Evolutionary conservation across 1,140 invertebrate species (phyloP).

Genomic region (Akabosia matsudoensis): DNA sequence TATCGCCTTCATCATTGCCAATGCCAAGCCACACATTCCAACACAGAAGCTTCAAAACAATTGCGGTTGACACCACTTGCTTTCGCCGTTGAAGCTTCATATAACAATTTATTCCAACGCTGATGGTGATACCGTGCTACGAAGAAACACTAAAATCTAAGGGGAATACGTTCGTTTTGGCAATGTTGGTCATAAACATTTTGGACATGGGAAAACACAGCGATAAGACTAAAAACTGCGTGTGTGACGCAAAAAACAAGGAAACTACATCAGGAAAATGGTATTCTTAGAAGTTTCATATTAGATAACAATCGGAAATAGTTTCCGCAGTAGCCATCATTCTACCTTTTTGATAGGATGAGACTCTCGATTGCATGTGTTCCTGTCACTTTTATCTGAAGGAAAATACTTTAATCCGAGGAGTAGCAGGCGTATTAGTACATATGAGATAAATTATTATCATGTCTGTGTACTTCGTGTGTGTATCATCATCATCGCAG

Average conservation of each 20-base stretch:
- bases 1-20: not conserved
- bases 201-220: not conserved
- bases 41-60: not conserved
- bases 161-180: too few species aligned
- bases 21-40: not conserved
- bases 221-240: too few species aligned
- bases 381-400: conserved; percentile 2
- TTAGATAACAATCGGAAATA: not conserved
- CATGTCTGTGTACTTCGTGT: too few species aligned
- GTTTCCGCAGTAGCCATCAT: not conserved
- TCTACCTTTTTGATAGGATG: too few species aligned
- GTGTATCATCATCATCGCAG: too few species aligned
- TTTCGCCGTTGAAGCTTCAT: too few species aligned
- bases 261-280: not conserved
- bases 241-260: not conserved
- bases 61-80: too few species aligned
- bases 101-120: not conserved
- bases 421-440: too few species aligned
- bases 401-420: too few species aligned
- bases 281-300: not conserved
- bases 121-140: not conserved
- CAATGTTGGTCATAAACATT: conserved; percentile 11
- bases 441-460: too few species aligned
- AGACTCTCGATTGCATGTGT: conserved; percentile 11
- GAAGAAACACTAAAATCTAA: too few species aligned